These are phyloP conservation scores for Calameuta filiformis DNA, from an alignment of 2,888 invertebrate genomes.

Conservation along the genomic window DNA sequence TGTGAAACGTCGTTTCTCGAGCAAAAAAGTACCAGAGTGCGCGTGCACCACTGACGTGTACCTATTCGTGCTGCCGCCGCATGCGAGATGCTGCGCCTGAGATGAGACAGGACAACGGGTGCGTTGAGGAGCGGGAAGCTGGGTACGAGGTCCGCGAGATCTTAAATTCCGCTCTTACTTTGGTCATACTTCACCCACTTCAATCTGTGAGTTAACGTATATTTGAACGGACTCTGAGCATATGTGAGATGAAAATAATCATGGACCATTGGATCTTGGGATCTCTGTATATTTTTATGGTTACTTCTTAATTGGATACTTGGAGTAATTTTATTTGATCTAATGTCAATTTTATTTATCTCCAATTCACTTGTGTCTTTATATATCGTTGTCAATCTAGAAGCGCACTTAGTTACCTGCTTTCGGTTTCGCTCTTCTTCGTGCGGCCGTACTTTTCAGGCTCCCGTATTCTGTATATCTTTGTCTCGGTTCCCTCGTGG, in stretches of 20 bases:
- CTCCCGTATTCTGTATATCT: neutral
- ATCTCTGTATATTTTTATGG: neutral
- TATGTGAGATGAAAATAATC: neutral
- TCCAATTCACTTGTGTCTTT: neutral
- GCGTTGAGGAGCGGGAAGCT: neutral
- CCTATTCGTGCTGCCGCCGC: neutral
- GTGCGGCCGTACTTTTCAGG: neutral
- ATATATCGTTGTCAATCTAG: too few relatives aligned
- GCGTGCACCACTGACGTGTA: neutral
- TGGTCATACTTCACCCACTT: neutral
- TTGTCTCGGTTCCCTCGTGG: neutral
- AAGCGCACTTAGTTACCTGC: neutral
- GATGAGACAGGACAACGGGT: neutral
- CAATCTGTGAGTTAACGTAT: neutral
- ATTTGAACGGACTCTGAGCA: neutral
- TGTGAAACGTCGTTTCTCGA: conserved; percentile 42
- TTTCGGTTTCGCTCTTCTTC: neutral
- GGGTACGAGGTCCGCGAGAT: neutral
- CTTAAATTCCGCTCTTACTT: neutral
- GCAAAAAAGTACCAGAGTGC: conserved; percentile 40
- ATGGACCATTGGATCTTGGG: neutral
- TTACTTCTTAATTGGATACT: neutral
- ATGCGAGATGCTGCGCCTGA: neutral
- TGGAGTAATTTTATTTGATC: neutral
- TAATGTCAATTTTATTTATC: neutral